Evolutionary conservation across 2,113 vertebrate genomes (phyloP).

Genomic region (Propithecus coquereli): DNA sequence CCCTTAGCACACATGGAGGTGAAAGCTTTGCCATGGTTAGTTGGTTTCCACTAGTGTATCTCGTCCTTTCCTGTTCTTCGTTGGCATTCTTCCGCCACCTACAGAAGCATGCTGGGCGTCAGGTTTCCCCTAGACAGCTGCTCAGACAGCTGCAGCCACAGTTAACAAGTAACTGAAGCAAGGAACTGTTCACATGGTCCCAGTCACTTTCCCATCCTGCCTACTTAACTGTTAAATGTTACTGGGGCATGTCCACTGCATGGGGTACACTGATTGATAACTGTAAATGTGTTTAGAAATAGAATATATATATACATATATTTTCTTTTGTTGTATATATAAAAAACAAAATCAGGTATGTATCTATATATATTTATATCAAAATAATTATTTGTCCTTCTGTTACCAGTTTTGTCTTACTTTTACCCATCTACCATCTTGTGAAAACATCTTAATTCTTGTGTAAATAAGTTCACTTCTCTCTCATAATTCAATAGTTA

Average conservation of each 20-base stretch:
- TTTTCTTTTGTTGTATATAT: neutral
- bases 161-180: neutral
- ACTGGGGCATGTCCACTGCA: neutral
- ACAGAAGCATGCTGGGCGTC: neutral
- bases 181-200: neutral
- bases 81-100: neutral
- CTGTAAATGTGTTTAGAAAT: neutral
- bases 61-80: neutral
- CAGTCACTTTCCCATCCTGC: neutral
- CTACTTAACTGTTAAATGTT: neutral
- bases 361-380: neutral
- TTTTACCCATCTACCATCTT: neutral
- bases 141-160: neutral
- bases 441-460: neutral
- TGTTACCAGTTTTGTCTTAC: neutral
- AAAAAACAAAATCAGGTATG: neutral
- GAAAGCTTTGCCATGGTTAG: no score
- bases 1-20: neutral
- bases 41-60: neutral
- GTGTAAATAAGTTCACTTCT: neutral
- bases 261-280: neutral
- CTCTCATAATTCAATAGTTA: neutral
- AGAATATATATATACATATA: neutral
- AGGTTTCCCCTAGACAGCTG: neutral
- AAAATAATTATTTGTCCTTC: neutral